Conservation (phyloP, 2,797 vertebrate species). For the Threskiornis aethiopicus region DNA sequence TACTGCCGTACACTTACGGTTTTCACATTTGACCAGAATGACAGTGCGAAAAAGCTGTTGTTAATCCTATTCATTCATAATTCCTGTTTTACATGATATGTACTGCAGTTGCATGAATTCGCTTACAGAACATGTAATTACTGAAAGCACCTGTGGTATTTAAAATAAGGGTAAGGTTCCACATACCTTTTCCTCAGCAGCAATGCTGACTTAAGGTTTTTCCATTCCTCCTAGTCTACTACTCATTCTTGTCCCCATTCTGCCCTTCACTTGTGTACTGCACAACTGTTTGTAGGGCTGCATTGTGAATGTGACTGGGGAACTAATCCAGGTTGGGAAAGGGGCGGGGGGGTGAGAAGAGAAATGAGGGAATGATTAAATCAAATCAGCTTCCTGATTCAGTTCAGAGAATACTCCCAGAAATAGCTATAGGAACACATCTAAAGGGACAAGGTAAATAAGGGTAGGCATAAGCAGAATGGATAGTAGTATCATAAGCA, state of each 20-base stretch:
- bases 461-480: background rate
- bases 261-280: background rate
- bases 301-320: background rate
- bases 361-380: background rate
- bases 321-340: background rate
- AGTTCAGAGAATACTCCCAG: background rate
- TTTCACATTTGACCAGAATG: background rate
- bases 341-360: no score
- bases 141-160: background rate
- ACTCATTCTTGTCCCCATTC: background rate
- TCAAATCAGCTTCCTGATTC: background rate
- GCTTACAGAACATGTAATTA: background rate
- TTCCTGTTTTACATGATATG: background rate
- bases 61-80: background rate
- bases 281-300: background rate
- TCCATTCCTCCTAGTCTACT: background rate
- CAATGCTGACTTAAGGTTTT: background rate
- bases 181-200: background rate
- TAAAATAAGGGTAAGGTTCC: background rate
- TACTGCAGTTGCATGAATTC: background rate
- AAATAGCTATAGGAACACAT: background rate
- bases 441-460: background rate
- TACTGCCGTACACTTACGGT: background rate
- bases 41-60: background rate
- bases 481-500: background rate